Percentiles rank a stretch among this genome's conserved stretches.
Evolutionary conservation across 2,113 vertebrate species (phyloP).

Genomic region (Apteryx owenii): DNA sequence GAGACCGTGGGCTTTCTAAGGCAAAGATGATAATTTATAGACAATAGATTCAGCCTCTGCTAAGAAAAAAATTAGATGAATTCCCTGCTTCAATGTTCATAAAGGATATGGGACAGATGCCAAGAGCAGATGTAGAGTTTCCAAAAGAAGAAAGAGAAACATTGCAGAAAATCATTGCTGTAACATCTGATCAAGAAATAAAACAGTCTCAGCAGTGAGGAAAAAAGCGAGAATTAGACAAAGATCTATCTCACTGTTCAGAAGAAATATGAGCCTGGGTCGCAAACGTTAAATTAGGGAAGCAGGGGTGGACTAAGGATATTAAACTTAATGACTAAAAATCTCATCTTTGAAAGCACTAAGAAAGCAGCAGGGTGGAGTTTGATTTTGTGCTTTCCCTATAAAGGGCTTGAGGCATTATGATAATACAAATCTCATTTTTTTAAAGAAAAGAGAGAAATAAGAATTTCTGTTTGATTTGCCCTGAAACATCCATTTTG

Average conservation of each 20-base stretch:
- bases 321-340: neutral
- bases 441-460: neutral
- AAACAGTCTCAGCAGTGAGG: slow-evolving; percentile 33
- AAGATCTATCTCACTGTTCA: slow-evolving; percentile 11
- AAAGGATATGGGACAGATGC: slow-evolving; percentile 51
- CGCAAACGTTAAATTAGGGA: neutral
- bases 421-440: neutral
- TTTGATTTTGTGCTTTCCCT: neutral
- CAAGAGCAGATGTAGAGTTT: slow-evolving; percentile 59
- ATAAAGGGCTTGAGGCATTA: neutral
- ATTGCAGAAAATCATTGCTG: slow-evolving; percentile 42
- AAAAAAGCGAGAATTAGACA: slow-evolving; percentile 47
- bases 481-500: neutral
- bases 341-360: neutral
- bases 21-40: slow-evolving; percentile 37
- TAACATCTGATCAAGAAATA: slow-evolving; percentile 59
- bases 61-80: neutral
- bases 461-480: neutral
- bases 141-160: slow-evolving; percentile 14
- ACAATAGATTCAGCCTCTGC: slow-evolving; percentile 37
- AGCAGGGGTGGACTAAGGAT: neutral
- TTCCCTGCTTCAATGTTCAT: slow-evolving; percentile 1
- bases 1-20: neutral
- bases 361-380: neutral
- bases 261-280: slow-evolving; percentile 6